phyloP scores from a whole-genome alignment of 1,140 invertebrate genomes.

The Araneus ventricosus region DNA sequence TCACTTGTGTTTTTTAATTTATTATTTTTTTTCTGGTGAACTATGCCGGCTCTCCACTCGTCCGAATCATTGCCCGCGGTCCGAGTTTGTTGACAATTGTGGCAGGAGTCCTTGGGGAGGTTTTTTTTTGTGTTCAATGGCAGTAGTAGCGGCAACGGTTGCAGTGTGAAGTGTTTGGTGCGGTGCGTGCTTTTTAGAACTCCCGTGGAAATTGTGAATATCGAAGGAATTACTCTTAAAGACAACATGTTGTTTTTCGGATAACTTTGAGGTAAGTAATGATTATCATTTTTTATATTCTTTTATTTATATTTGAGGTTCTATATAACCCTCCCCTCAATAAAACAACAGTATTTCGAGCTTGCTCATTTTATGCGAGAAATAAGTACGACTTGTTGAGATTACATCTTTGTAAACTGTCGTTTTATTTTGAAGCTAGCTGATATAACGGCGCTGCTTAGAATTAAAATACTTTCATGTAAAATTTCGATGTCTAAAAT shows the following conservation, averaged over 20 bases:
- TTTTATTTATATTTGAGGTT: too few relatives aligned
- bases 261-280: constrained; percentile 13
- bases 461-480: too few relatives aligned
- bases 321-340: too few relatives aligned
- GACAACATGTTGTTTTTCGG: not conserved
- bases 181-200: not conserved
- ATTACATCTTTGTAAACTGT: too few relatives aligned
- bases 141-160: not conserved
- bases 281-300: too few relatives aligned
- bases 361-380: too few relatives aligned
- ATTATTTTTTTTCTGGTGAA: not conserved
- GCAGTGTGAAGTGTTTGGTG: not conserved
- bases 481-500: too few relatives aligned
- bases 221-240: not conserved
- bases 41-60: not conserved
- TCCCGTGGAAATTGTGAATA: not conserved
- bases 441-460: too few relatives aligned
- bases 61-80: not conserved
- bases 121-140: not conserved
- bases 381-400: too few relatives aligned
- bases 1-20: not conserved
- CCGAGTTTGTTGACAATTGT: constrained; percentile 28
- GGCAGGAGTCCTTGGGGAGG: not conserved
- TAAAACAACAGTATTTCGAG: too few relatives aligned
- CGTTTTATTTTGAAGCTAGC: too few relatives aligned